A percentile compares a stretch with the other conserved stretches of the same genome.
Evolutionary conservation across 2,888 invertebrate genomes (phyloP).

Genomic region (Mayetiola destructor): DNA sequence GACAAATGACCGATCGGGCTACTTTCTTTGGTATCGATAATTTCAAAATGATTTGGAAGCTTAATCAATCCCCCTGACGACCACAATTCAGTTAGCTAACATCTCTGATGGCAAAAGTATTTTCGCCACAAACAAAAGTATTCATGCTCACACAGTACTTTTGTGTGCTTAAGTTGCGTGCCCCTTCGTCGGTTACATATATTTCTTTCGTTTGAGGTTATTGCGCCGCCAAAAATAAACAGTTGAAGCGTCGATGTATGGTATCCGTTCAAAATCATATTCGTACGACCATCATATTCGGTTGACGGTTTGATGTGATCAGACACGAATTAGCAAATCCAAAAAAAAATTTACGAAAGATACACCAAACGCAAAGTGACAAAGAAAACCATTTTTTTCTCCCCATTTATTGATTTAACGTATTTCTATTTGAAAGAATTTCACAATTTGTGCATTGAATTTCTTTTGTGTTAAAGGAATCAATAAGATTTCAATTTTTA

Average conservation of each 20-base stretch:
- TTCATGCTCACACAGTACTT: background rate
- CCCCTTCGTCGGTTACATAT: background rate
- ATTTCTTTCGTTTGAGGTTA: background rate
- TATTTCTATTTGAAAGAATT: background rate
- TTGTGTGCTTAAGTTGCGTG: background rate
- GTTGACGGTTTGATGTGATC: background rate
- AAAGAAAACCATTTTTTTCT: background rate
- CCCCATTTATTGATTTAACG: background rate
- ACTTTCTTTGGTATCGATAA: too few relatives aligned
- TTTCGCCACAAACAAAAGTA: constrained; percentile 7
- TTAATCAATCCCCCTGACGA: too few relatives aligned
- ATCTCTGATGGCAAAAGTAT: too few relatives aligned
- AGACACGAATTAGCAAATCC: constrained; percentile 1
- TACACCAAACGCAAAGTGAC: background rate
- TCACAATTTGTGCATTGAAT: too few relatives aligned
- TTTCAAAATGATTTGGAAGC: too few relatives aligned
- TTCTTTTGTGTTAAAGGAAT: too few relatives aligned
- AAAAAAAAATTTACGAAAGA: background rate
- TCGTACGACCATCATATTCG: background rate
- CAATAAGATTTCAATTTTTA: too few relatives aligned
- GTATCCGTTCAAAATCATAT: background rate
- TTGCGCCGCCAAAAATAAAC: background rate
- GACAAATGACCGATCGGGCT: too few relatives aligned
- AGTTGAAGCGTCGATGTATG: background rate
- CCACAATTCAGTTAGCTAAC: too few relatives aligned